These are phyloP conservation scores for Pristionchus arcanus DNA, from an alignment of 2,888 invertebrate genomes.

Conservation along the genomic window DNA sequence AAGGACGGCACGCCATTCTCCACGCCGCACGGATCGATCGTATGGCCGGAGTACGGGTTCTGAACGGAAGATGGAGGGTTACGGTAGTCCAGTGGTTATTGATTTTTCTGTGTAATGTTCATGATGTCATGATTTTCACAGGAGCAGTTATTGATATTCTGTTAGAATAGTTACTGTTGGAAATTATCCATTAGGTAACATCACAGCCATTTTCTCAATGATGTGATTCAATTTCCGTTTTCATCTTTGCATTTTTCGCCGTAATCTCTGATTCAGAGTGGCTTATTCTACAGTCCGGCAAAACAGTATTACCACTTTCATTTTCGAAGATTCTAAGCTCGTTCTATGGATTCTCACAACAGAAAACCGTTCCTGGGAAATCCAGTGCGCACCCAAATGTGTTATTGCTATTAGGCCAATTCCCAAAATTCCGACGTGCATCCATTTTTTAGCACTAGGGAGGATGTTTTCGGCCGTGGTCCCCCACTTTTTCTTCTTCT, in stretches of 20 bases:
- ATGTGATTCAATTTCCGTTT: too few relatives aligned
- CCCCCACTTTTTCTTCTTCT: neutral
- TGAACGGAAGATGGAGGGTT: constrained; percentile 1
- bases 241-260: too few relatives aligned
- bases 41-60: constrained; percentile 42
- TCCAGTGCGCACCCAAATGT: neutral
- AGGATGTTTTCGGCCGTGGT: neutral
- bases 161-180: neutral
- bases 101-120: neutral
- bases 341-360: neutral
- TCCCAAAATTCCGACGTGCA: neutral
- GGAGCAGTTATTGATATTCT: neutral
- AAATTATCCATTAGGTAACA: neutral
- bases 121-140: too few relatives aligned
- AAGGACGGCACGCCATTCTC: constrained; percentile 44
- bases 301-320: neutral
- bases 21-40: constrained; percentile 47
- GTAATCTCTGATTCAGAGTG: neutral
- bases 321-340: neutral
- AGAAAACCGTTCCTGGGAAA: neutral
- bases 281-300: neutral
- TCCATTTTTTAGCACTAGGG: neutral
- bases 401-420: neutral
- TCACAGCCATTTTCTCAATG: too few relatives aligned
- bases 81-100: neutral